Percentiles rank a stretch among this genome's conserved stretches.
phyloP scores from a whole-genome alignment of 2,113 vertebrate genomes.

The Calcarius ornatus region DNA sequence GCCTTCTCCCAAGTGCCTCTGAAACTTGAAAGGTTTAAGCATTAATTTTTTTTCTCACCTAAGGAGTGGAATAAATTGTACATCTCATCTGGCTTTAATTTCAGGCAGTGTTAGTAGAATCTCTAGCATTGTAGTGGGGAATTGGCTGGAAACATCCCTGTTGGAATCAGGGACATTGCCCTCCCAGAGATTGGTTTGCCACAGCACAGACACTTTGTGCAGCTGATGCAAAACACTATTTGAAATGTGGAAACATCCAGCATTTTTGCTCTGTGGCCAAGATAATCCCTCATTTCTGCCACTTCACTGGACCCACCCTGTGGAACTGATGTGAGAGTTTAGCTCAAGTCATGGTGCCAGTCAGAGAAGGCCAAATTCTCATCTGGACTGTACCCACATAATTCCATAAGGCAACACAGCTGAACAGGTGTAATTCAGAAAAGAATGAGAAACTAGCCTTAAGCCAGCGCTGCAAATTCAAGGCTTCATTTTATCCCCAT shows the following conservation, averaged over 20 bases:
- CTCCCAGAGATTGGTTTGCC: neutral
- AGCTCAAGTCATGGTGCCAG: neutral
- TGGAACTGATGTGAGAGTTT: neutral
- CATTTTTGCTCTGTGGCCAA: slow-evolving; percentile 46
- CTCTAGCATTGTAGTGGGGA: neutral
- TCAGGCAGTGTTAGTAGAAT: slow-evolving; percentile 14
- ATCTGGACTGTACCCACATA: neutral
- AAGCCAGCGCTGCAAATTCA: neutral
- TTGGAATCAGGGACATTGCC: neutral
- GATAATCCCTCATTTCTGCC: slow-evolving; percentile 10
- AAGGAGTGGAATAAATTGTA: slow-evolving; percentile 25
- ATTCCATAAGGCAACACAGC: accelerated
- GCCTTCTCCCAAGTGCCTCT: neutral
- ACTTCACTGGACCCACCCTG: neutral
- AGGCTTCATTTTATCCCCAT: accelerated
- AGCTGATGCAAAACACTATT: slow-evolving; percentile 9
- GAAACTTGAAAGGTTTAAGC: neutral
- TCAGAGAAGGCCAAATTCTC: neutral
- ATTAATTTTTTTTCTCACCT: slow-evolving; percentile 36
- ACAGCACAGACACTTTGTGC: neutral
- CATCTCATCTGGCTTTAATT: slow-evolving; percentile 57
- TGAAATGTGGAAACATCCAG: slow-evolving; percentile 50
- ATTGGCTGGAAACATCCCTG: neutral
- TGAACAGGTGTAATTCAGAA: slow-evolving; percentile 4
- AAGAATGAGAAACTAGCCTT: neutral